These are phyloP conservation scores for Channa maculata DNA, from an alignment of 2,113 vertebrate species.

Conservation along the genomic window DNA sequence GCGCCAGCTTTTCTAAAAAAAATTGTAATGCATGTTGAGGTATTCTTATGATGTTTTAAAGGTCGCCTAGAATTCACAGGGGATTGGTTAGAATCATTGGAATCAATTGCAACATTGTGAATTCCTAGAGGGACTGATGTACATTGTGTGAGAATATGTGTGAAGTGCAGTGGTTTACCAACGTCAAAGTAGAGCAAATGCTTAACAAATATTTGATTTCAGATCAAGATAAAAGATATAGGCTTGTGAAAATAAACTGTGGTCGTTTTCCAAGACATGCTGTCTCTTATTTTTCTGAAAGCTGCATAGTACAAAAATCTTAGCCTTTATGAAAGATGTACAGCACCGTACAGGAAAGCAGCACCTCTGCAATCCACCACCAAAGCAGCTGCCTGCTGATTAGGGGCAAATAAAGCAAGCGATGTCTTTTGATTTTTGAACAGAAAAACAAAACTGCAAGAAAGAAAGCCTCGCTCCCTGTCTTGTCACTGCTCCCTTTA, in stretches of 20 bases:
- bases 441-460: conserved; percentile 75
- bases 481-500: conserved; percentile 67
- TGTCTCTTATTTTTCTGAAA: conserved; percentile 35
- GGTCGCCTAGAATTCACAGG: no score
- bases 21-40: no score
- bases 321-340: conserved; percentile 52
- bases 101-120: no score
- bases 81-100: no score
- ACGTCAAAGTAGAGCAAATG: conserved; percentile 54
- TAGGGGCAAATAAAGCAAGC: conserved; percentile 76
- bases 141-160: conserved; percentile 8
- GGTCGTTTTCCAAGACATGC: conserved; percentile 54
- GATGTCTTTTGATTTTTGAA: conserved; percentile 72
- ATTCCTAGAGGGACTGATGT: no score
- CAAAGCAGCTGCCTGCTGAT: conserved; percentile 78
- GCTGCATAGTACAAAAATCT: conserved; percentile 48
- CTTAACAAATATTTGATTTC: conserved; percentile 69
- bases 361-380: conserved; percentile 73
- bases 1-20: neutral
- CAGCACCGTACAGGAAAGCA: conserved; percentile 56
- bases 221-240: conserved; percentile 62
- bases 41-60: no score
- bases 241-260: conserved; percentile 58
- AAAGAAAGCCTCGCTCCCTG: conserved; percentile 55
- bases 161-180: conserved; percentile 30